A percentile compares a stretch with the other conserved stretches of the same genome.
phyloP scores from a whole-genome alignment of 2,888 invertebrate species.

The Deilephila porcellus region DNA sequence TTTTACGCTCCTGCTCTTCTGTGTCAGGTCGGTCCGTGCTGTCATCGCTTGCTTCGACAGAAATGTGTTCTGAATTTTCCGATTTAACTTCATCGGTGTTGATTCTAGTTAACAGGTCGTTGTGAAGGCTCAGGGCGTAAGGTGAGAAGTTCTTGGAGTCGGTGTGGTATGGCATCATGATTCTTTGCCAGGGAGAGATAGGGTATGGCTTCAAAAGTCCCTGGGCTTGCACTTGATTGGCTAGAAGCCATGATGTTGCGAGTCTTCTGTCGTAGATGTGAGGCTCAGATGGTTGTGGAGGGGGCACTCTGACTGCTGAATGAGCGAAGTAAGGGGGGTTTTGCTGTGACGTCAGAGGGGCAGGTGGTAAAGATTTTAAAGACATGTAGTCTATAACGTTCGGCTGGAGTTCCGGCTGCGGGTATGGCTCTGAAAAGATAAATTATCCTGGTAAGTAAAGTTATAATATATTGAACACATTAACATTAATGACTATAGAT shows the following conservation, averaged over 20 bases:
- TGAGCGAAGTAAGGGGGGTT: constrained; percentile 75
- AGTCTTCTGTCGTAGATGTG: constrained; percentile 79
- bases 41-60: constrained; percentile 86
- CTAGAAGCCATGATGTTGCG: constrained; percentile 83
- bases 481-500: not conserved
- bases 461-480: not conserved
- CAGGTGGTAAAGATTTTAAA: constrained; percentile 65
- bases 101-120: constrained; percentile 69
- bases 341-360: constrained; percentile 60
- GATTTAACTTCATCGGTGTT: constrained; percentile 75
- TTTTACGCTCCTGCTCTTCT: constrained; percentile 69
- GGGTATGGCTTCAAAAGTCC: constrained; percentile 80
- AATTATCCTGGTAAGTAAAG: constrained; percentile 11
- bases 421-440: constrained; percentile 68
- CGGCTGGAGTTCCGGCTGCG: constrained; percentile 68
- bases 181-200: constrained; percentile 84
- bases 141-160: constrained; percentile 72
- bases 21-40: constrained; percentile 83
- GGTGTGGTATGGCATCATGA: constrained; percentile 83
- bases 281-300: constrained; percentile 65
- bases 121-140: constrained; percentile 70
- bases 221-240: constrained; percentile 81
- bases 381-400: constrained; percentile 80
- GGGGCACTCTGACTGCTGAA: constrained; percentile 72
- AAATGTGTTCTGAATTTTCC: constrained; percentile 76